Percentiles rank a stretch among this genome's conserved stretches.
phyloP scores from a whole-genome alignment of 1,140 invertebrate species.

The Eulimnadia texana region DNA sequence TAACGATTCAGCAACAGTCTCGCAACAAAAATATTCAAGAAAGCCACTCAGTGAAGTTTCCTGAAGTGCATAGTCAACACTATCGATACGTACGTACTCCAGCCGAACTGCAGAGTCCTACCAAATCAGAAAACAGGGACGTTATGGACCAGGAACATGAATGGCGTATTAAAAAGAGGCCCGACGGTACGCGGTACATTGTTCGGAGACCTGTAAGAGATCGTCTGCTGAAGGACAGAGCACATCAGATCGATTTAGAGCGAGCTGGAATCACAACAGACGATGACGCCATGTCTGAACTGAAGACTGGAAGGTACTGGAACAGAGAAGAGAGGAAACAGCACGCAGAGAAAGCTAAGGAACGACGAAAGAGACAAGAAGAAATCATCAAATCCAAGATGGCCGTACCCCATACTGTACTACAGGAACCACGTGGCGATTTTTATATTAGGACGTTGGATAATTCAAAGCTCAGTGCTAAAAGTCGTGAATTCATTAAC shows the following conservation, averaged over 20 bases:
- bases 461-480: background rate
- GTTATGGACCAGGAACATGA: constrained; percentile 37
- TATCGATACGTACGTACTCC: constrained; percentile 44
- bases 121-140: constrained; percentile 1
- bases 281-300: constrained; percentile 64
- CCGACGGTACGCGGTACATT: constrained; percentile 65
- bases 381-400: constrained; percentile 20
- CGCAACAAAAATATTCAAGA: background rate
- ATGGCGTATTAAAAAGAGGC: constrained; percentile 62
- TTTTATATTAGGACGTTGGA: too few relatives aligned
- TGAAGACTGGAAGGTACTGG: constrained; percentile 67
- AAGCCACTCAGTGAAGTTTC: constrained; percentile 26
- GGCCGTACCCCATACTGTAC: too few relatives aligned
- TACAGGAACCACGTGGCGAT: too few relatives aligned
- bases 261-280: constrained; percentile 59
- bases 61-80: constrained; percentile 27
- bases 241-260: constrained; percentile 50
- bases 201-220: constrained; percentile 52
- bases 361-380: constrained; percentile 43
- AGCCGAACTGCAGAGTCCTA: constrained; percentile 29
- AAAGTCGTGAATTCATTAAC: background rate
- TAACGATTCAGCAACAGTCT: constrained; percentile 21
- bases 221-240: constrained; percentile 50
- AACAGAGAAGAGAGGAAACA: constrained; percentile 60
- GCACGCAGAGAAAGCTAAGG: constrained; percentile 51